These are phyloP conservation scores for Mantis religiosa DNA, from an alignment of 2,888 invertebrate species.

Conservation along the genomic window DNA sequence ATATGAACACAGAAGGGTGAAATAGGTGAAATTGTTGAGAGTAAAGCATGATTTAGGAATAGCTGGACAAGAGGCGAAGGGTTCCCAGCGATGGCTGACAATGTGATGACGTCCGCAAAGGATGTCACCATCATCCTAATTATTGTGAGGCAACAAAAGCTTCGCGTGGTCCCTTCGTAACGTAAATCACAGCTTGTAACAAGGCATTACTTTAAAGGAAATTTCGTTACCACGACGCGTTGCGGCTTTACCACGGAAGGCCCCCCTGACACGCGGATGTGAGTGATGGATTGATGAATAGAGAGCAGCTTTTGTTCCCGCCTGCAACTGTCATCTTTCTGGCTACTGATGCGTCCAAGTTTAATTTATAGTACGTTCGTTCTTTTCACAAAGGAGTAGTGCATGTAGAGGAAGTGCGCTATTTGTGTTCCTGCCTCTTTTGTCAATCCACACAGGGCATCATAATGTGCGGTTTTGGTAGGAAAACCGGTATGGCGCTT, in stretches of 20 bases:
- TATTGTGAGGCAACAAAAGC: neutral
- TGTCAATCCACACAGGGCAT: neutral
- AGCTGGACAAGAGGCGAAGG: neutral
- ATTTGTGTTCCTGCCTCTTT: neutral
- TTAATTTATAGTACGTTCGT: neutral
- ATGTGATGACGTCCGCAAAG: neutral
- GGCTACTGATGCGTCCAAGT: neutral
- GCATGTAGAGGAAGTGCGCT: neutral
- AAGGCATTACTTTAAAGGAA: neutral
- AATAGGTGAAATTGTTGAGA: neutral
- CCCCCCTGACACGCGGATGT: neutral
- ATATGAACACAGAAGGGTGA: neutral
- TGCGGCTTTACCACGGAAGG: neutral
- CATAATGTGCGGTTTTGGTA: neutral
- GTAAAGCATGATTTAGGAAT: neutral
- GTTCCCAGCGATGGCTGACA: neutral
- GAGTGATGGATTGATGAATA: neutral
- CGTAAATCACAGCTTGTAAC: neutral
- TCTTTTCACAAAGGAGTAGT: neutral
- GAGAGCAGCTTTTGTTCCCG: neutral
- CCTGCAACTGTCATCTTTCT: neutral
- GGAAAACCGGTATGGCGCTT: neutral
- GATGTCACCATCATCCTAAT: neutral
- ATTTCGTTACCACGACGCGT: neutral
- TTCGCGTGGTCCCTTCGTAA: neutral